phyloP scores from a whole-genome alignment of 1,140 invertebrate species.

The Lepidurus apus region DNA sequence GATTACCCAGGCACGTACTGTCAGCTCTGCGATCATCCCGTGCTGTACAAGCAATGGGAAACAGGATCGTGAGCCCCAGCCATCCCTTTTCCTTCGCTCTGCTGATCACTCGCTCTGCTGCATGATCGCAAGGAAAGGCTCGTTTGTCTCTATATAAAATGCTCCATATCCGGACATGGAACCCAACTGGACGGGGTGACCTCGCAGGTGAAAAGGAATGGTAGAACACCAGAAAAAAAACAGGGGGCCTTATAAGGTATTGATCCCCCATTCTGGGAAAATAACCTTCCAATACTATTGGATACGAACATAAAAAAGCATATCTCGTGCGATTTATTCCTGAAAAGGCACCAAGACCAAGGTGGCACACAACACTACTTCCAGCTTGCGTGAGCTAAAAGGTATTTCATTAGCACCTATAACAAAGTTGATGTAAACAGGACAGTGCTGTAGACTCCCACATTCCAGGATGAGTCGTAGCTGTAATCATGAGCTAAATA shows the following conservation, averaged over 20 bases:
- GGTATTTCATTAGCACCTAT: conserved; percentile 19
- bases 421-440: background rate
- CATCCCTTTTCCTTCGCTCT: background rate
- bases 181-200: background rate
- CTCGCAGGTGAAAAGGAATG: background rate
- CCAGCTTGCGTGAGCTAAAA: background rate
- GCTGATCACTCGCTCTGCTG: background rate
- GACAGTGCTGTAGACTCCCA: background rate
- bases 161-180: background rate
- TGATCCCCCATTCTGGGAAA: no score
- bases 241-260: no score
- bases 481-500: background rate
- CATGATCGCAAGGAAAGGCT: background rate
- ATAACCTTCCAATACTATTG: no score
- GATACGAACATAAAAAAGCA: background rate
- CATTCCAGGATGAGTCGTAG: background rate
- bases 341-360: background rate
- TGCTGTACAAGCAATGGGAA: no score
- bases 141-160: conserved; percentile 1
- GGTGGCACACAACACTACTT: background rate
- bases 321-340: background rate
- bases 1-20: no score
- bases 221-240: no score
- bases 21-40: no score
- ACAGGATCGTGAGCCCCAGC: background rate